Conservation (phyloP, 2,797 vertebrate species). For the Sarcophilus harrisii region DNA sequence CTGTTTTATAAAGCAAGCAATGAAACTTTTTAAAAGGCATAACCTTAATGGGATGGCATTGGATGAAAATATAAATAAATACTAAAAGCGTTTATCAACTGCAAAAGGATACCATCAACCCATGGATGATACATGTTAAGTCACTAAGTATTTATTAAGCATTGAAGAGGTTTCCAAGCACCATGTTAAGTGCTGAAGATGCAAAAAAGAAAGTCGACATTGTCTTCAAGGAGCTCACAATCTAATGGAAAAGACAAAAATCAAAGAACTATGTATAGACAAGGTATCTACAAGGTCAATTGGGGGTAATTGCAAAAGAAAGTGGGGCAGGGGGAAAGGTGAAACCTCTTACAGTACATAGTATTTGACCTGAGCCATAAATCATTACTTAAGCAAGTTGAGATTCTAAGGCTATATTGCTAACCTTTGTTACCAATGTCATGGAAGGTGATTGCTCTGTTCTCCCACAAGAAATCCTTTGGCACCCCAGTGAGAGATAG, state of each 20-base stretch:
- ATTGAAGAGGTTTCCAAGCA: not conserved
- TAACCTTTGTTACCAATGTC: not conserved
- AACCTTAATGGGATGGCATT: not conserved
- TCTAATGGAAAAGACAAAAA: not conserved
- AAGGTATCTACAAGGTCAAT: not conserved
- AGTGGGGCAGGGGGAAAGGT: not conserved
- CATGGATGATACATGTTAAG: not conserved
- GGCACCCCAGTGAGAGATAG: not conserved
- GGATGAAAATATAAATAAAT: not conserved
- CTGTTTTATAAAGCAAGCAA: not conserved
- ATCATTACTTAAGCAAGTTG: not conserved
- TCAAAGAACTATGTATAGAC: not conserved
- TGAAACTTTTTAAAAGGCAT: not conserved
- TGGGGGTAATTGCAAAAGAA: not conserved
- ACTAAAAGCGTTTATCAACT: not conserved
- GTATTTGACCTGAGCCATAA: not conserved
- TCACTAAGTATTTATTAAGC: not conserved
- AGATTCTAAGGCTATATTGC: not conserved
- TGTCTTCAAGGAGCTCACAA: not conserved
- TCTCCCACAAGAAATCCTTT: not conserved
- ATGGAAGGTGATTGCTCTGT: not conserved
- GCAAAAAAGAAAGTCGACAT: not conserved
- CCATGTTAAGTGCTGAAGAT: not conserved
- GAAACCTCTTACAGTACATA: not conserved
- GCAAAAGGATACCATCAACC: not conserved